These are phyloP conservation scores for Telmatherina bonti DNA, from an alignment of 2,797 vertebrate genomes.

Conservation along the genomic window DNA sequence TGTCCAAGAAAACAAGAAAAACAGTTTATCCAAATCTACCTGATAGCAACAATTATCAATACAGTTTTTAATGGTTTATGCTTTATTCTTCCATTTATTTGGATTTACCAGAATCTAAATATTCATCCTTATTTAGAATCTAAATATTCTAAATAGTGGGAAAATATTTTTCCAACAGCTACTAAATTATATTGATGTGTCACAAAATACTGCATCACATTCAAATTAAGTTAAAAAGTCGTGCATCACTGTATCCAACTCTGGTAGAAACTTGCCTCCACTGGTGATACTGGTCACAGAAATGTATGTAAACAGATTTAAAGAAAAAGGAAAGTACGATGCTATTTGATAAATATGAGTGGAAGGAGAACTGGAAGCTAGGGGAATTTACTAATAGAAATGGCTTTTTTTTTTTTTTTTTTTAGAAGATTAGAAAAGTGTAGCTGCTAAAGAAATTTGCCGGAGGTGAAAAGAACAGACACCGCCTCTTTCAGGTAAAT, in stretches of 20 bases:
- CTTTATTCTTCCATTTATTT: not conserved
- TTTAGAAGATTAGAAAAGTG: not conserved
- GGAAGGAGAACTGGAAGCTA: not conserved
- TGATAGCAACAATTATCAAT: no score
- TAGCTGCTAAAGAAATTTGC: not conserved
- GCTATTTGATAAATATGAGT: not conserved
- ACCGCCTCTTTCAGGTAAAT: no score
- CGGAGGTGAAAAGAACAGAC: not conserved
- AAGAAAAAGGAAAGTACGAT: no score
- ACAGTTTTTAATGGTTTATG: not conserved
- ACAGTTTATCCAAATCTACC: not conserved
- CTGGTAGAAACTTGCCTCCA: no score
- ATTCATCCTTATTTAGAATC: not conserved
- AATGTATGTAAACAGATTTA: no score
- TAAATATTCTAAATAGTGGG: no score
- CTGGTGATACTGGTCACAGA: no score
- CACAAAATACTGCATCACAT: no score
- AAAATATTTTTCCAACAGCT: not conserved
- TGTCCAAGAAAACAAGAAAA: not conserved
- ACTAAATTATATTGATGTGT: not conserved
- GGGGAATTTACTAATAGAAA: not conserved
- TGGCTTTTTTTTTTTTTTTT: conserved; percentile 4
- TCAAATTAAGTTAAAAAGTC: no score
- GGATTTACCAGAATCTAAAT: not conserved
- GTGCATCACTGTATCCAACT: no score